Conservation (phyloP, 2,113 vertebrate species). For the Xyliphius kryptos region DNA sequence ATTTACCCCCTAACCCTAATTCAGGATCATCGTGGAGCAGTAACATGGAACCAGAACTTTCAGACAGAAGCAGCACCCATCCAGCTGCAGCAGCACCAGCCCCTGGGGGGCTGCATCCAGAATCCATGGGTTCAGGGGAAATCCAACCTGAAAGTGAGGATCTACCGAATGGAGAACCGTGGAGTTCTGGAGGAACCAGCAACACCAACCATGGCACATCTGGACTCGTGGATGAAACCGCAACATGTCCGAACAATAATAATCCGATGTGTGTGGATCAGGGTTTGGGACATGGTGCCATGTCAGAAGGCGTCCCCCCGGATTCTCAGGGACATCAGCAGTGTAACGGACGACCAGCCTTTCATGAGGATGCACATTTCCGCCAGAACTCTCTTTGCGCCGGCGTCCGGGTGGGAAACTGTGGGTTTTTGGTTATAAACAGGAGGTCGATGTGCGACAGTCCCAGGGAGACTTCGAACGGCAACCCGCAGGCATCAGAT, state of each 20-base stretch:
- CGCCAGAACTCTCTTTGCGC: slow-evolving; percentile 23
- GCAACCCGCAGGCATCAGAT: background rate
- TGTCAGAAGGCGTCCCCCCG: background rate
- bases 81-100: too few relatives aligned
- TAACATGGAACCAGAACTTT: too few relatives aligned
- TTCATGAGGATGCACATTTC: background rate
- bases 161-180: background rate
- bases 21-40: too few relatives aligned
- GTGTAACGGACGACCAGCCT: background rate
- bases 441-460: slow-evolving; percentile 6
- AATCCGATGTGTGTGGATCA: background rate
- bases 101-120: too few relatives aligned
- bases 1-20: too few relatives aligned
- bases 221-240: background rate
- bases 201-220: background rate
- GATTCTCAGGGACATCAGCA: slow-evolving; percentile 33
- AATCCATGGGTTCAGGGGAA: background rate
- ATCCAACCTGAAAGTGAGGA: background rate
- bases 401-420: slow-evolving; percentile 61
- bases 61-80: too few relatives aligned
- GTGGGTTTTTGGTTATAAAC: slow-evolving; percentile 53
- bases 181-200: background rate
- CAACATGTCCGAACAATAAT: background rate
- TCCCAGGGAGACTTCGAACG: background rate
- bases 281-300: background rate